A percentile compares a stretch with the other conserved stretches of the same genome.
phyloP scores from a whole-genome alignment of 2,888 invertebrate genomes.

The Drosophila affinis region DNA sequence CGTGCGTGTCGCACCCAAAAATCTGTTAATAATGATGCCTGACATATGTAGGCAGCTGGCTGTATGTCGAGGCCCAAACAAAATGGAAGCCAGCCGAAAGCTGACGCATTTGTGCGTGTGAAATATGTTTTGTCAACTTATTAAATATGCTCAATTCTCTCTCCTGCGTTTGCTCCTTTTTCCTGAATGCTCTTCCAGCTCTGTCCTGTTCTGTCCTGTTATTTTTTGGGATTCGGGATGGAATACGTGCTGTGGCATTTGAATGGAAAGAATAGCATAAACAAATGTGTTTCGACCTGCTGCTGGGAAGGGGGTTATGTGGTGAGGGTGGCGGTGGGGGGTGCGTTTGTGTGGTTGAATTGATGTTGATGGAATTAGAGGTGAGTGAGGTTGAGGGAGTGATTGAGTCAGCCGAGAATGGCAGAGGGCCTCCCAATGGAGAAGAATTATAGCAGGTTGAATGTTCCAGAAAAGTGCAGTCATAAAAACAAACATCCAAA shows the following conservation, averaged over 20 bases:
- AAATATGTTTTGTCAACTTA: conserved; percentile 79
- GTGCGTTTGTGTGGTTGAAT: conserved; percentile 34
- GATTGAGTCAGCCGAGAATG: conserved; percentile 26
- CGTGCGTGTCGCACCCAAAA: conserved; percentile 68
- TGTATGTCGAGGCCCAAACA: conserved; percentile 39
- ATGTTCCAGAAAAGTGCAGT: background rate
- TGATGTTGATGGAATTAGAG: conserved; percentile 56
- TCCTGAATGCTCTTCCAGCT: conserved; percentile 28
- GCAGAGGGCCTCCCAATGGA: background rate
- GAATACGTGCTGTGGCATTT: conserved; percentile 61
- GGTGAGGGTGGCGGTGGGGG: background rate
- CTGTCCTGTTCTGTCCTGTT: conserved; percentile 15
- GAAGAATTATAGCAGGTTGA: background rate
- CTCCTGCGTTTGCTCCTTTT: conserved; percentile 12
- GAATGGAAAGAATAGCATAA: conserved; percentile 49
- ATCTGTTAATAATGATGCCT: conserved; percentile 78
- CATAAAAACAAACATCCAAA: background rate
- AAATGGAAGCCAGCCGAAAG: conserved; percentile 51
- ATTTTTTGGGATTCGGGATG: conserved; percentile 16
- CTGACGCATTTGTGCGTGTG: conserved; percentile 75
- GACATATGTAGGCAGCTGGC: conserved; percentile 63
- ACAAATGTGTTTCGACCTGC: conserved; percentile 25
- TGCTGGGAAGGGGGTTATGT: background rate
- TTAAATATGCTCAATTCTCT: conserved; percentile 73
- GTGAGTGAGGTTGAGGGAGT: conserved; percentile 37